A percentile compares a stretch with the other conserved stretches of the same genome.
Conservation (phyloP, 2,113 vertebrate species). For the Cavia porcellus region DNA sequence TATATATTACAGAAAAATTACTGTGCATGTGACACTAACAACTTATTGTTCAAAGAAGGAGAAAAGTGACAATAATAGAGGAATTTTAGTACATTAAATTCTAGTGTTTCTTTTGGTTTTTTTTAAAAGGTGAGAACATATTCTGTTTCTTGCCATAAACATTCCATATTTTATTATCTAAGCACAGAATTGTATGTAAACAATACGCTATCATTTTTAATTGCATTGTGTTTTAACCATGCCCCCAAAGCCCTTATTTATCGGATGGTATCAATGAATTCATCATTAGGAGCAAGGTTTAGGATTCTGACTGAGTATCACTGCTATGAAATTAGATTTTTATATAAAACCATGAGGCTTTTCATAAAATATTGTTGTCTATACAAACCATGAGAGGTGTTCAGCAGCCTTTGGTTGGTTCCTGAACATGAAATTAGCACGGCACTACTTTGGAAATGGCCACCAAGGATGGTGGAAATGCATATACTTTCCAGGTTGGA, state of each 20-base stretch:
- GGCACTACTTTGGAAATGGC: background rate
- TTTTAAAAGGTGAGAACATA: background rate
- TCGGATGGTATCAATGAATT: background rate
- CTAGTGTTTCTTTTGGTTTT: background rate
- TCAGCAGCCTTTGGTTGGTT: background rate
- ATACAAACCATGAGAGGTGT: background rate
- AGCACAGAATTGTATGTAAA: background rate
- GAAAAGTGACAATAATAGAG: background rate
- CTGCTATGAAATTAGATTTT: constrained; percentile 33
- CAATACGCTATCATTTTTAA: background rate
- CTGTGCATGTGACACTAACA: background rate
- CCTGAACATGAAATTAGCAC: background rate
- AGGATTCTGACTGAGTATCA: background rate
- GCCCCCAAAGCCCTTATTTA: background rate
- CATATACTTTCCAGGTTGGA: background rate
- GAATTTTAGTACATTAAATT: background rate
- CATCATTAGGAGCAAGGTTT: background rate
- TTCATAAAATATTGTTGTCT: constrained; percentile 49
- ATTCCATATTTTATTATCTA: constrained; percentile 13
- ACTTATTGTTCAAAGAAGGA: background rate
- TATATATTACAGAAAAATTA: constrained; percentile 17
- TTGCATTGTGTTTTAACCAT: background rate
- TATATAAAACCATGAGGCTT: background rate
- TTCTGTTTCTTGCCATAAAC: background rate
- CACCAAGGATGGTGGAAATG: background rate